phyloP scores from a whole-genome alignment of 2,888 invertebrate genomes.

The Clunio marinus region DNA sequence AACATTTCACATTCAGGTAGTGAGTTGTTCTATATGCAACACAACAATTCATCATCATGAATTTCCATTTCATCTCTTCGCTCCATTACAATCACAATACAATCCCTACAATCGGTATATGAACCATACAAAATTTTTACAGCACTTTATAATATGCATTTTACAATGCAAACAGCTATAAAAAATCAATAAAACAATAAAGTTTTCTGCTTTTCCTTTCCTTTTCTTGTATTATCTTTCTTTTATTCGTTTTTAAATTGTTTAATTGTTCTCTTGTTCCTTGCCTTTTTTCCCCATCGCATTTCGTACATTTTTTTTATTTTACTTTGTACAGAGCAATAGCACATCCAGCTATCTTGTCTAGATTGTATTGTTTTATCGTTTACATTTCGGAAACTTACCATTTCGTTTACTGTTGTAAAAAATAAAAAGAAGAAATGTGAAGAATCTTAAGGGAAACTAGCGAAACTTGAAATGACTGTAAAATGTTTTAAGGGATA shows the following conservation, averaged over 20 bases:
- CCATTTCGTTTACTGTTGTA: too few relatives aligned
- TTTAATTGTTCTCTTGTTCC: conserved; percentile 32
- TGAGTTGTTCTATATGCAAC: neutral
- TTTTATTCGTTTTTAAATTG: conserved; percentile 23
- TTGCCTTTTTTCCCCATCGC: neutral
- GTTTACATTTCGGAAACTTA: neutral
- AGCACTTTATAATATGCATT: conserved; percentile 10
- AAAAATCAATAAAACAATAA: conserved; percentile 36
- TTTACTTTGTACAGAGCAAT: too few relatives aligned
- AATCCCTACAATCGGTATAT: neutral
- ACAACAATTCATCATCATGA: neutral
- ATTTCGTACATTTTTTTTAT: neutral
- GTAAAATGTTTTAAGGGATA: conserved; percentile 6
- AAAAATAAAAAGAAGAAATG: neutral
- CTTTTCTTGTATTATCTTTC: neutral
- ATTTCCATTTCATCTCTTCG: conserved; percentile 5
- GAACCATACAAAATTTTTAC: neutral
- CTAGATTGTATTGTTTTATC: conserved; percentile 1
- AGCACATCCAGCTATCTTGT: too few relatives aligned
- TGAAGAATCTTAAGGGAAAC: neutral
- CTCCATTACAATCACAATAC: neutral
- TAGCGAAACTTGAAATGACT: neutral
- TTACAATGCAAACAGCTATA: conserved; percentile 33
- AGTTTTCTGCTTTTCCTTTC: neutral
- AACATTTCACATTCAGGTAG: conserved; percentile 4